Evolutionary conservation across 2,888 invertebrate genomes (phyloP), one percentile per base, ranked within the genome.

Genomic region (Drosophila borborema): DNA sequence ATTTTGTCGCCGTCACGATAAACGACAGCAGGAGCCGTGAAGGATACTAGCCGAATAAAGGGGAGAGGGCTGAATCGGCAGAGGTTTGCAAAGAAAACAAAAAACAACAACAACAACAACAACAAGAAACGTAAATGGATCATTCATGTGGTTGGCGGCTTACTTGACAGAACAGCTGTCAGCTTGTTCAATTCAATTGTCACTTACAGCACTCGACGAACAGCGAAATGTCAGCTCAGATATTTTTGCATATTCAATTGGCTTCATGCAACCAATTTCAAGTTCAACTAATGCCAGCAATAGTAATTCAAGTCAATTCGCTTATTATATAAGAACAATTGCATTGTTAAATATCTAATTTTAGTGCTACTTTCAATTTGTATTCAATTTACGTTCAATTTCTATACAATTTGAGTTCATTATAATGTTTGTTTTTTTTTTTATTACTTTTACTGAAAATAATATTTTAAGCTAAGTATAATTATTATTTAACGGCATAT

Each of bases 151-250:
- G 36, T 54, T 43, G 43, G 23, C 20, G 59, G 49, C 41, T 55
- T 14, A 49, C 23, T 45, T 67, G 70, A 67, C 67, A 54, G 48
- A 64, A 38, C 23, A 38, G 23, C 72, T 72, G 63, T 68, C 73
- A 68, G 48, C 58, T 49, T 45, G 58, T 34, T 58, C 69, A 58
- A 63, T 63, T 40, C 45, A 45, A 56, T 43, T 73, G 61, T 56
- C 51, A 53, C 61, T 64, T 51, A 8, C 46, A 49, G 46, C 31
- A 16, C 34, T 10, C 23, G 40, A 0, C 34, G 18, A 16, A 18
- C n/a, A 10, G 53, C 38, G 41, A 18, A 18, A 41, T 18, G 41
- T 55, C 14, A 20, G 40, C 12, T n/a, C 2, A n/a, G n/a, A 41
- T 20, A 20, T 36, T 18, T 46, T 46, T 41, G 34, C 34, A 23